These are phyloP conservation scores for Pseudochirops cupreus DNA, from an alignment of 2,797 vertebrate genomes.

Conservation along the genomic window DNA sequence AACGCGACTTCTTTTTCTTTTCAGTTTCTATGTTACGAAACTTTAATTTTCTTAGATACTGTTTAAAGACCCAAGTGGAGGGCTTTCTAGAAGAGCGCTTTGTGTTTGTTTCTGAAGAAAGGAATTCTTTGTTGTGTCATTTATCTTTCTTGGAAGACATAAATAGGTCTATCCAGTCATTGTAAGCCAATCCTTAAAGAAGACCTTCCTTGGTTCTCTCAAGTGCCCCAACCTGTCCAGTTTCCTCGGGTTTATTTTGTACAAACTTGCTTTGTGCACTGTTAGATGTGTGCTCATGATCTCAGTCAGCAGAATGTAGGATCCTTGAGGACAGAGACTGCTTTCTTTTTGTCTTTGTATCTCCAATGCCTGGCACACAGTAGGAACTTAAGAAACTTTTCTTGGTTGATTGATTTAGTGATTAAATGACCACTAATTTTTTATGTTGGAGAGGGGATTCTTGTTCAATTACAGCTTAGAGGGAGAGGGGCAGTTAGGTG, in stretches of 20 bases:
- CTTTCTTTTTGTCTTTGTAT: not conserved
- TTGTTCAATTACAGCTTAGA: not conserved
- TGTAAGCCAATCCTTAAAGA: not conserved
- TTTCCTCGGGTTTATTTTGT: not conserved
- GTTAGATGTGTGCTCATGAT: not conserved
- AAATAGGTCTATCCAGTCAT: not conserved
- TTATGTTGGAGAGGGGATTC: not conserved
- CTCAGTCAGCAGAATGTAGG: not conserved
- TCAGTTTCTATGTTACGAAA: not conserved
- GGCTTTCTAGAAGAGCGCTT: not conserved
- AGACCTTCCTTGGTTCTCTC: not conserved
- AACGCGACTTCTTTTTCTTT: not conserved
- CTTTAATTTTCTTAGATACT: not conserved
- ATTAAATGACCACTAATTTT: not conserved
- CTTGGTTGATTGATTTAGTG: not conserved
- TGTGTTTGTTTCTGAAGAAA: not conserved
- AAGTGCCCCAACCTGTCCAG: not conserved
- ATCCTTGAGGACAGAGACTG: not conserved
- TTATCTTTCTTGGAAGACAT: not conserved
- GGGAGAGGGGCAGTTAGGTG: too few relatives aligned
- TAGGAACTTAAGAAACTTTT: not conserved
- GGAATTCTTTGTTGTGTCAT: not conserved
- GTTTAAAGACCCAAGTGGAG: not conserved
- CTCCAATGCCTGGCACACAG: not conserved
- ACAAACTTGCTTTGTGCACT: not conserved